Evolutionary conservation across 2,113 vertebrate genomes (phyloP), one percentile per base, ranked within the genome.

Genomic region (Amazona vittata): DNA sequence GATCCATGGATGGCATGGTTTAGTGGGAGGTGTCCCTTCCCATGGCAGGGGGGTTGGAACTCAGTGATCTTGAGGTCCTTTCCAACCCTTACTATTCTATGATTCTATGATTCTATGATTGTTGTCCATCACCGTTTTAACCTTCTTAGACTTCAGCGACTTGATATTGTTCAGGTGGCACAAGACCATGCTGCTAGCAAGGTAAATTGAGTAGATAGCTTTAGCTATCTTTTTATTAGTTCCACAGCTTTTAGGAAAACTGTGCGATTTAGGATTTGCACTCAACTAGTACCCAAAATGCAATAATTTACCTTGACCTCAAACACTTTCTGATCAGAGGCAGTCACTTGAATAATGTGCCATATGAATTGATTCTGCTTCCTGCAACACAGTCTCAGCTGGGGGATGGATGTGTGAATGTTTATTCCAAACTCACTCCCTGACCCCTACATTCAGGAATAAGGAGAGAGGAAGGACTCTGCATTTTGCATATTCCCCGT

Each of bases 371-470:
- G 74, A 11, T 22, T 21, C 19, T 65, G 28, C 33, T 80, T 86
- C 64, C 41, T 33, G 24, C 17, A 65, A 12, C 46, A 21, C 19
- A 65, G 50, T 67, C 31, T 16, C 16, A 12, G 35, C 20, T 22
- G 0, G 2, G 5, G 5, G 5, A 4, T 53, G 7, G 16, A 59
- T 2, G 12, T 49, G 9, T 59, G 31, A 67, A 57, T 13, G 9
- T 7, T 37, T 63, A 44, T 64, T 68, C 71, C 28, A 71, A 37
- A 39, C 26, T 70, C 7, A 29, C 6, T 83, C 11, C 8, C 15
- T 49, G 28, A 89, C 49, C 9, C 49, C 31, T 44, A n/a, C 28
- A 20, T 29, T 93, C 37, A 59, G 31, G 24, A 31, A 67, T 19
- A 71, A 86, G 41, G 62, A 70, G 41, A 67, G 29, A 86, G 29